phyloP scores from a whole-genome alignment of 2,113 vertebrate species.

The Rattus rattus region DNA sequence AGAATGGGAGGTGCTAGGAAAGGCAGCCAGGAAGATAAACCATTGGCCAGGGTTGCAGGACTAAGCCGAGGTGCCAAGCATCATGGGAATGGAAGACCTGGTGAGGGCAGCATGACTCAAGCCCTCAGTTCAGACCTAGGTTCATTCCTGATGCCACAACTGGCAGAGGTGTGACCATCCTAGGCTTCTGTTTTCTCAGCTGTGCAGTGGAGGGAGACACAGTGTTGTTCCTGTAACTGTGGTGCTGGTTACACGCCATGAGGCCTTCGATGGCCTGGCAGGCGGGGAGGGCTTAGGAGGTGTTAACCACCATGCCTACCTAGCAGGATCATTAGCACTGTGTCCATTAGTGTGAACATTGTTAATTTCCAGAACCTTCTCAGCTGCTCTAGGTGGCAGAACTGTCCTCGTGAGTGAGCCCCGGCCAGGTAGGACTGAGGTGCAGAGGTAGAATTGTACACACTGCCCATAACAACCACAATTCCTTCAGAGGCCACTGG shows the following conservation, averaged over 20 bases:
- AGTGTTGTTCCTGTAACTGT: not conserved
- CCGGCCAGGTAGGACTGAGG: not conserved
- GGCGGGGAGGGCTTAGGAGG: too few species aligned
- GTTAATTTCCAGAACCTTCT: not conserved
- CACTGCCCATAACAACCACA: fast-evolving
- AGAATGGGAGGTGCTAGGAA: not conserved
- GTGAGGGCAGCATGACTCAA: not conserved
- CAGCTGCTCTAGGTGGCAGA: not conserved
- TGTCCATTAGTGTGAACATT: fast-evolving
- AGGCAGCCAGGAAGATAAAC: not conserved
- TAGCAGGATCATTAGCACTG: not conserved
- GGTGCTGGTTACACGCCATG: not conserved
- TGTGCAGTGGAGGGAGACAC: not conserved
- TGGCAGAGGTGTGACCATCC: not conserved
- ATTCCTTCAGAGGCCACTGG: not conserved
- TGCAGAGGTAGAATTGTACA: fast-evolving
- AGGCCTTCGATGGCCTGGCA: too few species aligned
- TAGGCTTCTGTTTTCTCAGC: not conserved
- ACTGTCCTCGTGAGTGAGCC: not conserved
- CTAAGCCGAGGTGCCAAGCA: not conserved
- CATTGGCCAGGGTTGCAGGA: not conserved
- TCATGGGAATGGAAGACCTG: not conserved
- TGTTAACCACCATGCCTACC: too few species aligned
- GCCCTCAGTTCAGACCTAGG: not conserved
- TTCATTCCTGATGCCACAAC: not conserved